phyloP scores from a whole-genome alignment of 2,113 vertebrate species.

The Collichthys lucidus region DNA sequence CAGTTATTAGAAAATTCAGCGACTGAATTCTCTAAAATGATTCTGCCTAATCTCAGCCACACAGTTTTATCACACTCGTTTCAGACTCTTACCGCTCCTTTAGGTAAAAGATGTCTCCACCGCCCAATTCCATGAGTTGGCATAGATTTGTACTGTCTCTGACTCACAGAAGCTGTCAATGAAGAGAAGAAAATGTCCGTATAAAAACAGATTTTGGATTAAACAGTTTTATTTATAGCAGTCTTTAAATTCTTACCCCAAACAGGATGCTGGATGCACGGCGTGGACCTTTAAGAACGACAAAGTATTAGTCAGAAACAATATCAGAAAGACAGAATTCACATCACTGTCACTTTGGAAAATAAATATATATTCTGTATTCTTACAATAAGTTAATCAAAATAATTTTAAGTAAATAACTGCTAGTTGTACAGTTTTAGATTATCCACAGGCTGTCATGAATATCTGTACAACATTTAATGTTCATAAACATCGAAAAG shows the following conservation, averaged over 20 bases:
- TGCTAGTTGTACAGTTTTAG: no score
- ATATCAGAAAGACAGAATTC: background rate
- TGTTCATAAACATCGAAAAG: no score
- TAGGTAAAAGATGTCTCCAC: conserved; percentile 86
- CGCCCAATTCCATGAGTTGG: conserved; percentile 91
- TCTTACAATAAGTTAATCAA: no score
- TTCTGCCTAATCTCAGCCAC: no score
- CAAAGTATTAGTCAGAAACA: background rate
- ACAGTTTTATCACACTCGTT: no score
- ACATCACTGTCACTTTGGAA: background rate
- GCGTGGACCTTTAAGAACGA: conserved; percentile 56
- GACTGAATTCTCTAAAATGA: no score
- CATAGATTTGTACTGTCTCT: conserved; percentile 83
- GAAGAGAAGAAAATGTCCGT: background rate
- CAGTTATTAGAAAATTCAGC: no score
- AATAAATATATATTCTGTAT: background rate
- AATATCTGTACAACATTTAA: no score
- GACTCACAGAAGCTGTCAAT: conserved; percentile 57
- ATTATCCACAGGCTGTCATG: no score
- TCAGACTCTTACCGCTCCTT: conserved; percentile 79
- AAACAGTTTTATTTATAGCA: background rate
- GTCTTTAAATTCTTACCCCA: conserved; percentile 60
- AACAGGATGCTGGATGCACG: conserved; percentile 45
- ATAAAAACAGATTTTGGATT: background rate
- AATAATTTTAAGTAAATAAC: no score